Percentiles rank a stretch among this genome's conserved stretches.
Evolutionary conservation across 2,113 vertebrate species (phyloP).

Genomic region (Labeo catla): DNA sequence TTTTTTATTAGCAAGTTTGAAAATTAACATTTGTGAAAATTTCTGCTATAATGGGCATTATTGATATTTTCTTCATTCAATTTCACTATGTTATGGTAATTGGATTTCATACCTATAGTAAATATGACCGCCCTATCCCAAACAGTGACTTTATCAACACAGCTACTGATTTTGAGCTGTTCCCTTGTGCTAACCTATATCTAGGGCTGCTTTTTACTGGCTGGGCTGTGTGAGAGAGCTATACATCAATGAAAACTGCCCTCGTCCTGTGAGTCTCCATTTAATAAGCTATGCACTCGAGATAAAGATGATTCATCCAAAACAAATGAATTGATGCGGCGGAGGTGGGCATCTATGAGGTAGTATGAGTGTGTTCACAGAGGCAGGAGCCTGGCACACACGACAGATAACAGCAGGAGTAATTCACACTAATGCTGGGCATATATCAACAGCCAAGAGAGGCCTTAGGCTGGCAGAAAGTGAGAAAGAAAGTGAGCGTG

Average conservation of each 20-base stretch:
- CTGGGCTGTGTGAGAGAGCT: not conserved
- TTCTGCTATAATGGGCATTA: not conserved
- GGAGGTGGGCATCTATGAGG: slow-evolving; percentile 39
- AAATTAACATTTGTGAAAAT: not conserved
- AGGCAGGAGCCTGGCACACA: slow-evolving; percentile 42
- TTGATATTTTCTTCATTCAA: not conserved
- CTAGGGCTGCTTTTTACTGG: not conserved
- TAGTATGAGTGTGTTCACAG: slow-evolving; percentile 35
- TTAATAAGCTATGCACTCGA: slow-evolving; percentile 50
- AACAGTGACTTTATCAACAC: not conserved
- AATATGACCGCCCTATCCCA: not conserved
- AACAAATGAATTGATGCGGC: slow-evolving; percentile 38
- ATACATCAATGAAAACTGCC: slow-evolving; percentile 35
- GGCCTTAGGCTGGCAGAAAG: slow-evolving; percentile 7
- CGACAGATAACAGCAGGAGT: slow-evolving; percentile 48
- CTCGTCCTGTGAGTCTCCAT: slow-evolving; percentile 30
- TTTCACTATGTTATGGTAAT: not conserved
- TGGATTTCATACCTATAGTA: not conserved
- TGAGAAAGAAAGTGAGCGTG: slow-evolving; percentile 7
- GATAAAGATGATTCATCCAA: slow-evolving; percentile 52
- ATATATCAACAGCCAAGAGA: slow-evolving; percentile 41
- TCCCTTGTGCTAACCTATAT: not conserved
- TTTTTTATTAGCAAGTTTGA: not conserved
- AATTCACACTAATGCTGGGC: slow-evolving; percentile 51
- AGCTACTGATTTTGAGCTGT: not conserved